phyloP scores from a whole-genome alignment of 2,797 vertebrate genomes.

The Darevskia mixta region DNA sequence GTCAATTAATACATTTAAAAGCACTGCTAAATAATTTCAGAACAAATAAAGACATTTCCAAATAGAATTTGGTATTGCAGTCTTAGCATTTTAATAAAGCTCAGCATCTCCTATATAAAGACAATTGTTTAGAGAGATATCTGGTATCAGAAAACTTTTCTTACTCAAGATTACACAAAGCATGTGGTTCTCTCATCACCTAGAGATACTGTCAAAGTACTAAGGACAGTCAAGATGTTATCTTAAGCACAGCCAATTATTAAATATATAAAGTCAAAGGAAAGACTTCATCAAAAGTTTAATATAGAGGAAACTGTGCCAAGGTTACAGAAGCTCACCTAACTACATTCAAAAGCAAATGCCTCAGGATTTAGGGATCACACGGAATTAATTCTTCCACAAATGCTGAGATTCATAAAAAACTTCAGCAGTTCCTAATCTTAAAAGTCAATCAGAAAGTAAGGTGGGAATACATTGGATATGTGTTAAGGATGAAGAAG shows the following conservation, averaged over 20 bases:
- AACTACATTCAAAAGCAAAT: constrained; percentile 31
- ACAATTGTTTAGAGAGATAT: neutral
- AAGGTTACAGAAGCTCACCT: constrained; percentile 25
- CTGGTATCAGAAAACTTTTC: neutral
- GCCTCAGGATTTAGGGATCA: constrained; percentile 22
- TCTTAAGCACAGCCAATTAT: constrained; percentile 26
- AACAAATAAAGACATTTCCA: neutral
- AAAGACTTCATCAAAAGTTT: constrained; percentile 32
- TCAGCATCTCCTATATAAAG: neutral
- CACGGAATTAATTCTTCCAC: constrained; percentile 5
- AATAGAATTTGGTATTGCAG: neutral
- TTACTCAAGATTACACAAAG: constrained; percentile 5
- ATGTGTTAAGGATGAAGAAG: neutral
- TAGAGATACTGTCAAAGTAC: constrained; percentile 26
- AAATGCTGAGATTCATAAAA: constrained; percentile 8
- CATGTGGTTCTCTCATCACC: neutral
- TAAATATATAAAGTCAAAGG: constrained; percentile 26
- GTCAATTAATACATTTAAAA: neutral
- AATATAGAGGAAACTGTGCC: constrained; percentile 14
- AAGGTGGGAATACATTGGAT: neutral
- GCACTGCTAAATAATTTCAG: neutral
- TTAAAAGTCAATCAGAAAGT: constrained; percentile 27
- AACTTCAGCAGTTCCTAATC: neutral
- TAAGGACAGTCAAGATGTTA: constrained; percentile 21
- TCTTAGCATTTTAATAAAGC: neutral